A percentile compares a stretch with the other conserved stretches of the same genome.
These are phyloP conservation scores for Chaitophorus viminalis DNA, from an alignment of 2,888 invertebrate genomes.

Conservation along the genomic window DNA sequence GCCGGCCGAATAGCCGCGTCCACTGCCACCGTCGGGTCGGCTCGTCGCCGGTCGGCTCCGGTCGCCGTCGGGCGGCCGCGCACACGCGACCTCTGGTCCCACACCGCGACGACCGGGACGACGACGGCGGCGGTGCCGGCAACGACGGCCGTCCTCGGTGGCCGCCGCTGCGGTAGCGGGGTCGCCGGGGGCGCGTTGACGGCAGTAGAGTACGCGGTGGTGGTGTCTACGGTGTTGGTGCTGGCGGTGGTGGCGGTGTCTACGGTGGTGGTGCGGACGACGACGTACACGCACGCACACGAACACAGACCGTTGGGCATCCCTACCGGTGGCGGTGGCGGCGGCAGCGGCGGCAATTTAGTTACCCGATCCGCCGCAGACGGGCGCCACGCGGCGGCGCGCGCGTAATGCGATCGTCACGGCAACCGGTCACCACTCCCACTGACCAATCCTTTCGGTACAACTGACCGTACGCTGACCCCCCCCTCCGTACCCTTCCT, in stretches of 20 bases:
- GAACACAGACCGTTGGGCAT: constrained; percentile 25
- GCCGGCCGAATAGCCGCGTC: constrained; percentile 59
- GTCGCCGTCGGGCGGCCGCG: constrained; percentile 62
- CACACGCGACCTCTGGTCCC: constrained; percentile 63
- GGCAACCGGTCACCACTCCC: constrained; percentile 61
- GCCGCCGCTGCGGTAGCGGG: background rate
- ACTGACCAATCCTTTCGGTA: constrained; percentile 61
- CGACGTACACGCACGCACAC: too few species aligned
- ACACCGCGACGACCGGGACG: constrained; percentile 62
- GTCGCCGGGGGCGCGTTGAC: background rate
- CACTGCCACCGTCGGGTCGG: constrained; percentile 59
- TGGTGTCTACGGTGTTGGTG: constrained; percentile 8
- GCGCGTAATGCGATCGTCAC: constrained; percentile 38
- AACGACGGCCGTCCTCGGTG: constrained; percentile 18
- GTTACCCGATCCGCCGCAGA: constrained; percentile 36
- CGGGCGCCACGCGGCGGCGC: constrained; percentile 16
- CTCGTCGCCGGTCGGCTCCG: constrained; percentile 56
- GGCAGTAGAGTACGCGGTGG: background rate
- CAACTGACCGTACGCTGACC: constrained; percentile 52
- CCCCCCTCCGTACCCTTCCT: background rate
- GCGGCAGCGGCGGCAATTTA: background rate
- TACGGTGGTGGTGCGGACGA: too few species aligned
- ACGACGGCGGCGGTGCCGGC: constrained; percentile 42
- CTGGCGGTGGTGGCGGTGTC: constrained; percentile 17
- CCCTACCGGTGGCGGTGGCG: background rate